Percentiles rank a stretch among this genome's conserved stretches.
phyloP scores from a whole-genome alignment of 2,797 vertebrate genomes.

The Stomatorhinus walkeri region DNA sequence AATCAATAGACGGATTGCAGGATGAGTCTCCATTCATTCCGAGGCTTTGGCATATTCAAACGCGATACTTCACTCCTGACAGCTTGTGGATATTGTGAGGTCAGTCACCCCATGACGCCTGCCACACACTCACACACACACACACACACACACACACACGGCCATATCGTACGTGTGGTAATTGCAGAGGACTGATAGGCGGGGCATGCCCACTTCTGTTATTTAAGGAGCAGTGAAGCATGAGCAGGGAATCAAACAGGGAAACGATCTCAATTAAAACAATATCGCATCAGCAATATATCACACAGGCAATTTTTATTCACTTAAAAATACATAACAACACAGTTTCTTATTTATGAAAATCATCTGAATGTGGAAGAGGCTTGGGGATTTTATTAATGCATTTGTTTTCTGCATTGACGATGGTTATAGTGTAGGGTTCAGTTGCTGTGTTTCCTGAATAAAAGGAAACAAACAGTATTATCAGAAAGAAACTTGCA shows the following conservation, averaged over 20 bases:
- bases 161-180: neutral
- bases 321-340: neutral
- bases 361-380: neutral
- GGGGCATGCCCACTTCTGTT: neutral
- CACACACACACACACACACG: neutral
- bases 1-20: constrained; percentile 24
- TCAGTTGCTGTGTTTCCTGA: neutral
- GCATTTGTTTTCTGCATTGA: neutral
- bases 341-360: neutral
- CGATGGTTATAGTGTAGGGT: neutral
- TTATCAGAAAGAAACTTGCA: neutral
- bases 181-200: neutral
- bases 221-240: neutral
- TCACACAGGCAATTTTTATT: constrained; percentile 3
- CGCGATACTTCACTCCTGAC: constrained; percentile 21
- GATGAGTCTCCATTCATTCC: constrained; percentile 20
- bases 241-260: neutral
- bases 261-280: neutral
- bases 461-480: neutral
- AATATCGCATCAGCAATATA: neutral
- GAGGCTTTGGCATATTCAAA: constrained; percentile 18
- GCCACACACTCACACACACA: neutral
- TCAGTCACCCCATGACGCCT: neutral
- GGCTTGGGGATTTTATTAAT: neutral
- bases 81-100: constrained; percentile 16